Conservation (phyloP, 2,113 vertebrate genomes). For the Caranx melampygus region DNA sequence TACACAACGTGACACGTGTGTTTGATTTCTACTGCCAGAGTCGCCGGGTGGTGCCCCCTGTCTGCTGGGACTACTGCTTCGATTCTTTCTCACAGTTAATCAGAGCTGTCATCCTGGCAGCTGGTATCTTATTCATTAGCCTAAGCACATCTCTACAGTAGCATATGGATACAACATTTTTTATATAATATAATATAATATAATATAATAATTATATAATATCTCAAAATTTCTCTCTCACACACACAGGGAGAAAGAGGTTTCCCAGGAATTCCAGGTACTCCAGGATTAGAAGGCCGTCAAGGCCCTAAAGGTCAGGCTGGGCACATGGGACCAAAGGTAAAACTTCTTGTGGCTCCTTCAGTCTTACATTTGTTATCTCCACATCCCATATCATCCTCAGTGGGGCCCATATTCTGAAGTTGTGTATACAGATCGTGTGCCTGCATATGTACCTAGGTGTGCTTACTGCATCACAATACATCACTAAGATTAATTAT, state of each 20-base stretch:
- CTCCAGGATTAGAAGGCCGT: conserved; percentile 43
- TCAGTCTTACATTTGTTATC: neutral
- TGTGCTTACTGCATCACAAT: conserved; percentile 6
- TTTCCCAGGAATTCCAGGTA: conserved; percentile 53
- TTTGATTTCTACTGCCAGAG: no score
- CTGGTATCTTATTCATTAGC: no score
- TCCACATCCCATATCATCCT: neutral
- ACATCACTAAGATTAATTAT: conserved; percentile 21
- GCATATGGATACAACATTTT: no score
- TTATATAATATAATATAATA: no score
- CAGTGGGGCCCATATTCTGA: neutral
- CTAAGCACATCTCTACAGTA: no score
- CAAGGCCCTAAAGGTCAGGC: conserved; percentile 53
- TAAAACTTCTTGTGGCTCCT: conserved; percentile 24
- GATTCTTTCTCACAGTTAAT: no score
- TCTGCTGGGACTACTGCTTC: no score
- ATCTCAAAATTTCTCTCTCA: neutral
- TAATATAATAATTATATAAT: no score
- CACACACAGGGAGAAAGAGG: conserved; percentile 72
- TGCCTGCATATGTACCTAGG: neutral
- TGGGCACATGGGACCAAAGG: conserved; percentile 68
- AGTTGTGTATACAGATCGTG: neutral
- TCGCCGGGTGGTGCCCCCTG: no score
- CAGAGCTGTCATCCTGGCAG: no score
- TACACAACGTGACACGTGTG: no score